Base-by-base conservation (phyloP, 1,140 invertebrate genomes). In the Drosophila nannoptera region DNA sequence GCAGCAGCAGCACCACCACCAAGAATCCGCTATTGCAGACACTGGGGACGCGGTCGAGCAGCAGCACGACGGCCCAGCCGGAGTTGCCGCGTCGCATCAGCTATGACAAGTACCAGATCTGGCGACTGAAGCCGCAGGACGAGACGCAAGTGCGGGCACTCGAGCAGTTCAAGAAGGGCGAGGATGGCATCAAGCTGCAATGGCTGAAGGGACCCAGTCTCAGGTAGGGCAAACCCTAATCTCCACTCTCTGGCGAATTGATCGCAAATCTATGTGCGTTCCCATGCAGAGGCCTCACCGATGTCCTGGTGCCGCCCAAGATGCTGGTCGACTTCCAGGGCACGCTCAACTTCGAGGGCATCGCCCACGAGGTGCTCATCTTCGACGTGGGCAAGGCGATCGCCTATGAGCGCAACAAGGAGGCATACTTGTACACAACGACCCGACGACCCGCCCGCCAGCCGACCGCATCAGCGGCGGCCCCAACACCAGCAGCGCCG, bases 331-430 rank as follows among this genome's bases (percentile, higher is more conserved):
- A 94, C 45, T 90, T 95, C 0, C 93, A 93, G 77, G 91, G 92
- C 32, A 92, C 93, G 56, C 83, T 96, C 0, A 91, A 91, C 43
- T 91, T 92, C 6, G 91, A 91, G 56, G 91, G 92, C 35, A 93
- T 96, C 7, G 90, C 93, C 31, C 94, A 92, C 74, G 91, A 92
- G 52, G 91, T 95, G 1, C 87, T 95, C 40, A 94, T 95, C 82
- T 92, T 92, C 60, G 94, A 96, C 88, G 91, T 96, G 66, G 87
- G 94, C 92, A 94, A 93, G 90, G 91, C 91, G 2, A 94, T 94
- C 16, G 88, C 90, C 4, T 92, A 92, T 73, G 93, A 94, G 46
- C 70, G 76, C 14, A 60, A 62, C 48, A 88, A 88, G 64, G 87
- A 88, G 29, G 68, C 77, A 2, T 88, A 86, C 63, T 40, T 87